phyloP scores from a whole-genome alignment of 2,888 invertebrate species.

The Eremobia ochroleuca region DNA sequence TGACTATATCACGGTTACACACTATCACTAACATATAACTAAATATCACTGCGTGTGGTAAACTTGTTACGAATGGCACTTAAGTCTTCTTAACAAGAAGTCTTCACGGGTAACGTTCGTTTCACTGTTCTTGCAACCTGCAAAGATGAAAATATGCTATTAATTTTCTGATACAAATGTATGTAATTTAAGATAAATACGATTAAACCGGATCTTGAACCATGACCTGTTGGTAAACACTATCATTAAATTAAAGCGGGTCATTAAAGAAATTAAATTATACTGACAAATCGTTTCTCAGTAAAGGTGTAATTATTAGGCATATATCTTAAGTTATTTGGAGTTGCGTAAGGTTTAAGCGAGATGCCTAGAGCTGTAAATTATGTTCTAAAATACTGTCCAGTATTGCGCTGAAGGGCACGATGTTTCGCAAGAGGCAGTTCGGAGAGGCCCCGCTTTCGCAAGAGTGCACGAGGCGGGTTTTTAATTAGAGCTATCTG shows the following conservation, averaged over 20 bases:
- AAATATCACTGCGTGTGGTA: constrained; percentile 90
- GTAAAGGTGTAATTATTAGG: constrained; percentile 41
- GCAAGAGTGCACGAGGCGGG: constrained; percentile 83
- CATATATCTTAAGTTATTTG: constrained; percentile 36
- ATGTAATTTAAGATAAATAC: constrained; percentile 49
- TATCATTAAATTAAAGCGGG: constrained; percentile 57
- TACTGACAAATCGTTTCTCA: constrained; percentile 36
- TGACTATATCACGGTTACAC: constrained; percentile 84
- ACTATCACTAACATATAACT: constrained; percentile 86
- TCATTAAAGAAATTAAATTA: constrained; percentile 60
- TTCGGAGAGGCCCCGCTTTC: constrained; percentile 79
- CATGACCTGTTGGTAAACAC: constrained; percentile 61
- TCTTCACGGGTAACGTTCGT: constrained; percentile 86
- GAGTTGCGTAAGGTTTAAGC: constrained; percentile 38
- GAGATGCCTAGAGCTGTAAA: constrained; percentile 59
- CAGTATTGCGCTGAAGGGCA: constrained; percentile 79
- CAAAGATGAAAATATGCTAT: constrained; percentile 71
- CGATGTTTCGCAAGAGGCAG: constrained; percentile 77
- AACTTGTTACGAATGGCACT: constrained; percentile 90
- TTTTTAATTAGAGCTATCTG: constrained; percentile 89
- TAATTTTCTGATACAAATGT: constrained; percentile 38
- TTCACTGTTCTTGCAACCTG: constrained; percentile 75
- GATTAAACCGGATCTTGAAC: constrained; percentile 62
- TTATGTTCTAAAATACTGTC: constrained; percentile 68
- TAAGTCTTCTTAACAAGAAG: constrained; percentile 84